These are phyloP conservation scores for Parapristionchus giblindavisi DNA, from an alignment of 2,888 invertebrate species.

Conservation along the genomic window DNA sequence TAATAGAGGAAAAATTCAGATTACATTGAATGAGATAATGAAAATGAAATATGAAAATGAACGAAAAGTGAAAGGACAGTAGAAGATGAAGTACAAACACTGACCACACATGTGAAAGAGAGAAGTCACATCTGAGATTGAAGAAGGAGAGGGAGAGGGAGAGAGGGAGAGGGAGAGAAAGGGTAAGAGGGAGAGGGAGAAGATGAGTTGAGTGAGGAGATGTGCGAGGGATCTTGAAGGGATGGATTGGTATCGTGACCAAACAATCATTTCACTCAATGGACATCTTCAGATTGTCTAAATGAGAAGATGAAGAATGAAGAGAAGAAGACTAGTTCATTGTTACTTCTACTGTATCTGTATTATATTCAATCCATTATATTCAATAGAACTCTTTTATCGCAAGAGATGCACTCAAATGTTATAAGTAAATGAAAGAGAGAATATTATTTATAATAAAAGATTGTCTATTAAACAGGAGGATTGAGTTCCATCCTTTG, in stretches of 20 bases:
- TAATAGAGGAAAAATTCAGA: too few species aligned
- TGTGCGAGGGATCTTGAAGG: constrained; percentile 7
- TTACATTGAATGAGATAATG: too few species aligned
- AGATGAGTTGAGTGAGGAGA: not conserved
- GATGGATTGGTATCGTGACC: not conserved
- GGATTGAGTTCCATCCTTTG: not conserved
- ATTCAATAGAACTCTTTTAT: constrained; percentile 18
- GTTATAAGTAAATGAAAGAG: not conserved
- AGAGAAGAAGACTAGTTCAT: not conserved
- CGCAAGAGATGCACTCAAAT: constrained; percentile 25
- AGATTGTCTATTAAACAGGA: constrained; percentile 12
- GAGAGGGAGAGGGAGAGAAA: constrained; percentile 7
- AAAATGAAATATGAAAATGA: too few species aligned
- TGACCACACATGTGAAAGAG: not conserved
- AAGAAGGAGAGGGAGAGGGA: not conserved
- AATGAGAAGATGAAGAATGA: not conserved
- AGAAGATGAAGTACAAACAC: not conserved
- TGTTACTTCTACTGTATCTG: not conserved
- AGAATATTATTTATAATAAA: constrained; percentile 18
- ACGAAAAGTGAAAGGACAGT: not conserved
- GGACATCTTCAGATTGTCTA: not conserved
- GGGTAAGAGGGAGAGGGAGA: constrained; percentile 6
- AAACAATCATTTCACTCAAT: too few species aligned
- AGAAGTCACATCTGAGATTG: not conserved
- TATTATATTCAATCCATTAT: not conserved